phyloP scores from a whole-genome alignment of 2,113 vertebrate species.

The Pampusana beccarii region DNA sequence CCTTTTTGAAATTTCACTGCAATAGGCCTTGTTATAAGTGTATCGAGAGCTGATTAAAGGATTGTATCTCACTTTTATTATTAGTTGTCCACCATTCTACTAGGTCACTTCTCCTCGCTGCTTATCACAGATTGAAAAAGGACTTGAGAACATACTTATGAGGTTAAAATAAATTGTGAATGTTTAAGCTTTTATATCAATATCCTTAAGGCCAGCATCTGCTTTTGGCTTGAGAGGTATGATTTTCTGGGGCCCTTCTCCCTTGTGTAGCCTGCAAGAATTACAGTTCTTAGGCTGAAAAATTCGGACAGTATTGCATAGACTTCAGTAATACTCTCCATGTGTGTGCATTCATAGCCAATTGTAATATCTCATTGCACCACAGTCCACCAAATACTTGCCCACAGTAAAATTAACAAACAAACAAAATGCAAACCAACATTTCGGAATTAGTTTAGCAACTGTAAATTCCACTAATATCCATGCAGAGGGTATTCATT shows the following conservation, averaged over 20 bases:
- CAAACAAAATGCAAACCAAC: not conserved
- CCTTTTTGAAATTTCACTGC: not conserved
- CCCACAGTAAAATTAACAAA: not conserved
- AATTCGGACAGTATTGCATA: not conserved
- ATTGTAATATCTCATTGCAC: not conserved
- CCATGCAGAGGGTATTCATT: not conserved
- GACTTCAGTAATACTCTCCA: not conserved
- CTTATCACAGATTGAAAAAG: not conserved
- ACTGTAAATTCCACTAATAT: not conserved
- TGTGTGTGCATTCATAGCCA: not conserved
- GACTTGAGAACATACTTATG: not conserved
- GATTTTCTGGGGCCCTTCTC: not conserved
- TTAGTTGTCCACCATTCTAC: not conserved
- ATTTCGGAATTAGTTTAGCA: not conserved
- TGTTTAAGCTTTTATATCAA: not conserved
- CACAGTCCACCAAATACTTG: not conserved
- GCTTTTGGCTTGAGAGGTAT: not conserved
- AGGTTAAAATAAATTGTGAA: not conserved
- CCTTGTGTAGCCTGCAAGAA: not conserved
- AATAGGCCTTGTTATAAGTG: not conserved
- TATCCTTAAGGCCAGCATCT: not conserved
- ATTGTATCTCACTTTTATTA: not conserved
- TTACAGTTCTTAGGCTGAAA: not conserved
- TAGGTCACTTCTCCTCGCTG: not conserved
- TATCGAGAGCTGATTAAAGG: not conserved